Base-by-base conservation (phyloP, 2,797 vertebrate genomes). In the Myotis planiceps region DNA sequence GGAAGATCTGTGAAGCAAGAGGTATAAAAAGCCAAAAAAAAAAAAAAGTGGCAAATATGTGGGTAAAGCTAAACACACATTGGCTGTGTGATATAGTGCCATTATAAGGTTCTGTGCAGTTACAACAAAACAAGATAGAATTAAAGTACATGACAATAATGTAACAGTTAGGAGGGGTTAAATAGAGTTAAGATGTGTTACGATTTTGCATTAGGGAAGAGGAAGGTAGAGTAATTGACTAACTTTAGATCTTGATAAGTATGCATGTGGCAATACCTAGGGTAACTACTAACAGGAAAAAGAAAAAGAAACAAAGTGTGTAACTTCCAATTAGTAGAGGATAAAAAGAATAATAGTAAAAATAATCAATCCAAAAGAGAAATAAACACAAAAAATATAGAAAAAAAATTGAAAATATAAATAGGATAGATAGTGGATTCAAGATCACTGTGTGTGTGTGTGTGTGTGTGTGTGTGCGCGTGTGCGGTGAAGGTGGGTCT, bases 201-300 rank as follows among this genome's bases (percentile, higher is more conserved):
- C 63, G 32, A 18, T 32, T 76, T 81, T 88, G 39, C 6, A 47
- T 69, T 78, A 88, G n/a, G 19, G 10, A 85, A 94, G 47, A 95
- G 78, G 23, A 96, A 93, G 63, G 39, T 88, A 94, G 65, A 81
- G 27, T 55, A 66, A 75, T 74, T 75, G 82, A 85, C 53, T 88
- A 74, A 92, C 14, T 90, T 76, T 45, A 90, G 66, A 51, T 9
- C 14, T 88, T 80, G 80, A 65, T 84, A 92, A 37, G 53, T 74
- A 92, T 27, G 69, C 29, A 81, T 58, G 63, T 71, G 16, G 47
- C 75, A 51, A 81, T 86, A 78, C 72, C 90, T 68, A 87, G 32
- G 72, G 23, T 60, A 95, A 71, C 9, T 9, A 42, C 39, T 74
- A 86, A 63, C 72, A 84, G 39, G 42, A 75, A 69, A 75, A 89